Base-by-base conservation (phyloP, 2,797 vertebrate genomes). In the Phataginus tetradactyla region DNA sequence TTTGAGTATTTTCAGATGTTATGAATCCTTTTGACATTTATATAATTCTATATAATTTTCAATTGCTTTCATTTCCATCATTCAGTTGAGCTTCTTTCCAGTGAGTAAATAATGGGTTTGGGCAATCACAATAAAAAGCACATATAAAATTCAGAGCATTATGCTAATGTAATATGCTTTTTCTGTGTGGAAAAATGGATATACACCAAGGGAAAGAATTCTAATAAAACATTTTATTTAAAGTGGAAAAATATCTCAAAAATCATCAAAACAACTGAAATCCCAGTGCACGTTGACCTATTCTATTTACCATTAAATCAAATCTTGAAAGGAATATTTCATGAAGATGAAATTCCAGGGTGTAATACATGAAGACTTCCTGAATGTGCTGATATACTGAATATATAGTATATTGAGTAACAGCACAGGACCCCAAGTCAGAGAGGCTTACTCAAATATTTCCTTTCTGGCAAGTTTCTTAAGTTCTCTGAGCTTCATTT, bases 11-110 rank as follows among this genome's bases (percentile, higher is more conserved):
- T 85, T 59, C 5, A 61, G 86, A 88, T 78, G 72, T 96, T 75
- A 94, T 91, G 74, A 89, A 81, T 49, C 18, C 45, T 66, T 77
- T 91, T 89, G 61, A 68, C 29, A 68, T 77, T 45, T 64, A 39
- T 77, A 61, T 81, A 94, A 91, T 80, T 95, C 74, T 91, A 78
- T 6, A 68, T 94, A 93, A 94, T 91, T 78, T 81, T 68, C 55
- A 75, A 51, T 86, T 94, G 34, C 39, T 85, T 92, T 29, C 42
- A 42, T 39, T 91, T 80, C 10, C 7, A 77, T 92, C 37, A 39
- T 84, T 94, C 85, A 94, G 25, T n/a, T 80, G n/a, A 84, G 34
- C 11, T 94, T 78, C 55, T 95, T 95, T 93, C 27, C 4, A 90
- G 42, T 81, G 34, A 90, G 34, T 61, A 72, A 90, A 95, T 79